These are phyloP conservation scores for Pseudorasbora parva DNA, from an alignment of 2,113 vertebrate genomes.

Conservation along the genomic window DNA sequence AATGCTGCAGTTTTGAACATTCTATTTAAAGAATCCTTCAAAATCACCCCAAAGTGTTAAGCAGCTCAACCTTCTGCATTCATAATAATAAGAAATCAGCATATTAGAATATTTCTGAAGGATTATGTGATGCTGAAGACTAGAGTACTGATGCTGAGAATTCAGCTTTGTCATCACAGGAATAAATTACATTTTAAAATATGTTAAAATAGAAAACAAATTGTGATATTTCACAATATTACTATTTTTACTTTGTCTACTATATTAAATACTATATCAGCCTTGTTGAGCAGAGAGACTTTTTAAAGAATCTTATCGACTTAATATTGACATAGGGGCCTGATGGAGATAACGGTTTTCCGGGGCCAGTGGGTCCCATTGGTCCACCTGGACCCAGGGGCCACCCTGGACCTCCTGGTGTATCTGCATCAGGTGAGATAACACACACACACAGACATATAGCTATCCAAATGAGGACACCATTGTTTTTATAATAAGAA, in stretches of 20 bases:
- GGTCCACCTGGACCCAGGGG: slow-evolving; percentile 46
- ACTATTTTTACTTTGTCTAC: background rate
- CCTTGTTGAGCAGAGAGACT: background rate
- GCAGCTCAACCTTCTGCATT: no score
- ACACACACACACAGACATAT: background rate
- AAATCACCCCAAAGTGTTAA: no score
- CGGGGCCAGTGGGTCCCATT: slow-evolving; percentile 41
- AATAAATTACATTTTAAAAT: background rate
- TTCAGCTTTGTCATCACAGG: background rate
- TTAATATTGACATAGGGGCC: slow-evolving; percentile 27
- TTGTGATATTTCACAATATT: background rate
- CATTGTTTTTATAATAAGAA: no score
- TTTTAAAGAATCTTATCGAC: no score
- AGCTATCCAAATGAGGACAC: no score
- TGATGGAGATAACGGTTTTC: slow-evolving; percentile 41
- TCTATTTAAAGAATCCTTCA: no score
- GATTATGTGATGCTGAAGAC: background rate
- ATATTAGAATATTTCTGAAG: background rate
- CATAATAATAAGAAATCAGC: background rate
- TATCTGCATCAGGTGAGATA: slow-evolving; percentile 47
- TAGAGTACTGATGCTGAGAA: background rate
- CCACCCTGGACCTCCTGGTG: slow-evolving; percentile 48
- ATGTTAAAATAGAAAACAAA: background rate
- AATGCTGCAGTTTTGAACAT: no score
- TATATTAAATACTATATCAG: no score